Base-by-base conservation (phyloP, 2,888 invertebrate species). In the Lasioglossum vierecki region DNA sequence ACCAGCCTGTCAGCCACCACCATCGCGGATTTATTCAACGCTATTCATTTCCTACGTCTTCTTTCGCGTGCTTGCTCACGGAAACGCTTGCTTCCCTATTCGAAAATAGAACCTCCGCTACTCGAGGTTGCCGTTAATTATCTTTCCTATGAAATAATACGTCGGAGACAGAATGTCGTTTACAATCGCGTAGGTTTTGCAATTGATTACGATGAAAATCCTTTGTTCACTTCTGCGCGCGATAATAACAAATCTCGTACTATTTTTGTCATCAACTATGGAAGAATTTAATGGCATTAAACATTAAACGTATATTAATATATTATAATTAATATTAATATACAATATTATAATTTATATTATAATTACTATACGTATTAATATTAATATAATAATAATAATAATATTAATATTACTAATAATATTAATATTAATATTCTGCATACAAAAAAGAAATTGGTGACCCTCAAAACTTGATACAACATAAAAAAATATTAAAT, bases 71-170 rank as follows among this genome's bases (percentile, higher is more conserved):
- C 81, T 60, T 22, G 79, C 44, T 26, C 84, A 79, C 84, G 84
- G 84, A 84, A 84, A 84, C 63, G 75, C 44, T 71, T 49, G 63
- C 84, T 84, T 84, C 84, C 79, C 79, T 84, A 84, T 75, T 74
- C 63, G 70, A 79, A 74, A 74, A 77, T 78, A 84, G 68, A 73
- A 74, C 66, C 46, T 76, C 35, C 26, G 68, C 39, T 68, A 39
- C 73, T 49, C 83, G 83, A 83, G 83, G 73, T 30, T 83, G 77
- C 73, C 46, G 49, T 68, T 46, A 35, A 80, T 83, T 74, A 44
- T 75, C n/a, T 30, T 4, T 39, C 5, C 39, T 35, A 26, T 57
- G 39, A 41, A 68, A 41, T 49, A 53, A 74, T 72, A 41, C 63
- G 18, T 41, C 63, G 41, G 72, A 22, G 44, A 82, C 74, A 49